Evolutionary conservation across 64 coral and sea anemone species (phyloP).

Genomic region (Stichodactyla mertensii): DNA sequence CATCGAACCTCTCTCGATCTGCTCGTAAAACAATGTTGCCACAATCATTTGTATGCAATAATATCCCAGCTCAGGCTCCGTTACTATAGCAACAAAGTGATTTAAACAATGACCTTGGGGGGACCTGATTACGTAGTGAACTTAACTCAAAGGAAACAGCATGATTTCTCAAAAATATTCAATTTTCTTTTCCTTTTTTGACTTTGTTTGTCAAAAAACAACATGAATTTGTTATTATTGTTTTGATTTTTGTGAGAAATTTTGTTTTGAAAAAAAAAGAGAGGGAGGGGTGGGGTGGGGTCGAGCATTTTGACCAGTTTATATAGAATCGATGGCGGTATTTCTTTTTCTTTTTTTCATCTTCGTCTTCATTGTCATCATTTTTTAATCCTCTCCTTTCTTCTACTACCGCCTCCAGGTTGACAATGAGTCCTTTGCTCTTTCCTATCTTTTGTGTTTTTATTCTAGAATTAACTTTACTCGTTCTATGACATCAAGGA

Average conservation of each 20-base stretch:
- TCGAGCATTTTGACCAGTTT: neutral
- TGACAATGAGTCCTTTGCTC: too few species aligned
- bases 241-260: neutral
- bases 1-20: neutral
- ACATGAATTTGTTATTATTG: neutral
- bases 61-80: neutral
- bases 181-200: neutral
- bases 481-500: neutral
- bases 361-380: neutral
- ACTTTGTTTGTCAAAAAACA: neutral
- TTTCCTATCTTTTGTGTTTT: neutral
- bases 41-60: neutral
- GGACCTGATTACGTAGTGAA: neutral
- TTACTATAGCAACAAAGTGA: slow-evolving; percentile 11
- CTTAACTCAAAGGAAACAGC: neutral
- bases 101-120: neutral
- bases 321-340: neutral
- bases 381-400: neutral
- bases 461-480: neutral
- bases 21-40: neutral
- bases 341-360: neutral
- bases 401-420: neutral
- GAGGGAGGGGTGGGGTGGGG: neutral
- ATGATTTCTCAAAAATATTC: neutral
- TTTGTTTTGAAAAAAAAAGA: neutral